Base-by-base conservation (phyloP, 2,797 vertebrate genomes). In the Platyrinchus mystaceus region DNA sequence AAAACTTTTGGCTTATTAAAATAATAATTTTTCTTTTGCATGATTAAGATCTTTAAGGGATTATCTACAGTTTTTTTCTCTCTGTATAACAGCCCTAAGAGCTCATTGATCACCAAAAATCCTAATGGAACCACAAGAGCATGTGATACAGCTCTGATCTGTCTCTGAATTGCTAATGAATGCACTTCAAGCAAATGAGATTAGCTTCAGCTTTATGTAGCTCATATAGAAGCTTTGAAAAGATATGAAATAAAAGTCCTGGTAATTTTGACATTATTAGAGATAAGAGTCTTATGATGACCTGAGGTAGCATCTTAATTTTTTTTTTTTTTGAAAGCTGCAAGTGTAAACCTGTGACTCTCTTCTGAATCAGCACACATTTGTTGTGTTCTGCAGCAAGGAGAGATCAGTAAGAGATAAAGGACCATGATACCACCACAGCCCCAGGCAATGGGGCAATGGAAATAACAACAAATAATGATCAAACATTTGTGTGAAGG, bases 11-110 rank as follows among this genome's bases (percentile, higher is more conserved):
- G 41, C 47, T 93, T 83, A 88, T 84, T 94, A 80, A 68, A 67
- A 68, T 89, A 83, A 87, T 53, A 71, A 90, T 86, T 95, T 71
- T 87, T 8, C 1, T 28, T 84, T 83, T 92, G 60, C 58, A 79
- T 91, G 89, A 91, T 94, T 96, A 86, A 74, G 47, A 81, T 87
- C 60, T 94, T 92, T 85, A 87, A 89, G 44, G 63, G 66, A 84
- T 92, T 88, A 52, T 82, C 43, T 79, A 9, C 26, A 30, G 7
- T 34, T 89, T 88, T 79, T 69, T 43, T 7, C 39, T 71, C 43
- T 79, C 75, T 0, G 0, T 62, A 76, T 62, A 46, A 76, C 55
- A 50, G 24, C 43, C 50, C 59, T 69, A 39, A 68, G 68, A 81
- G n/a, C 75, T 90, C 4, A 95, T 84, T 93, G 89, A 93, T 92